phyloP scores from a whole-genome alignment of 2,888 invertebrate species.

The Caenorhabditis drosophilae region DNA sequence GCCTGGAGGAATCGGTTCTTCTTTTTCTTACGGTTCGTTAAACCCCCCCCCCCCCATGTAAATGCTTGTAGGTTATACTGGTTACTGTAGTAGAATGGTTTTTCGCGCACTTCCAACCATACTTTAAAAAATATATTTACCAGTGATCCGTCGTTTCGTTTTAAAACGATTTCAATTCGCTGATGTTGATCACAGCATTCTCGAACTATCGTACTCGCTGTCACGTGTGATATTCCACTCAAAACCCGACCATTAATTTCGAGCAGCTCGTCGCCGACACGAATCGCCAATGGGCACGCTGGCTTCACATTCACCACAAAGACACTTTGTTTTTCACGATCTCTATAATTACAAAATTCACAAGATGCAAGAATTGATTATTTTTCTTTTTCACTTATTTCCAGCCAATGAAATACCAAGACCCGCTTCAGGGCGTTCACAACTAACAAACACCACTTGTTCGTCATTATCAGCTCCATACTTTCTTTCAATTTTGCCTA shows the following conservation, averaged over 20 bases:
- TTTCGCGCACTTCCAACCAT: no score
- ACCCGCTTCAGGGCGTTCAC: constrained; percentile 78
- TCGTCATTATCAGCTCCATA: constrained; percentile 80
- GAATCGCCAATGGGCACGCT: constrained; percentile 80
- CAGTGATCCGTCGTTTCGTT: constrained; percentile 41
- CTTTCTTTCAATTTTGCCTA: constrained; percentile 91
- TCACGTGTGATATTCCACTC: constrained; percentile 91
- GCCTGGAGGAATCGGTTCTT: no score
- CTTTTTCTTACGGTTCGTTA: no score
- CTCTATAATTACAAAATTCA: constrained; percentile 15
- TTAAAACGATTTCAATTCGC: constrained; percentile 51
- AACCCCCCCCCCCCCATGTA: no score
- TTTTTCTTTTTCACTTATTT: constrained; percentile 74
- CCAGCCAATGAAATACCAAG: constrained; percentile 92
- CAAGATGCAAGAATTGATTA: neutral
- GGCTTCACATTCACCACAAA: constrained; percentile 94
- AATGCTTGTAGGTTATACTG: no score
- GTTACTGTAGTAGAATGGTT: no score
- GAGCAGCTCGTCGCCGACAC: constrained; percentile 84
- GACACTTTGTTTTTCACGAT: constrained; percentile 75
- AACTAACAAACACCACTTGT: constrained; percentile 77
- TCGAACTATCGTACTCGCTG: constrained; percentile 94
- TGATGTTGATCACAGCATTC: constrained; percentile 56
- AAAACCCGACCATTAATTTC: constrained; percentile 92
- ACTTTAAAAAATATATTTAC: no score